Evolutionary conservation across 2,888 invertebrate species (phyloP), one percentile per base, ranked within the genome.

Genomic region (Neocrepidodera transversa): DNA sequence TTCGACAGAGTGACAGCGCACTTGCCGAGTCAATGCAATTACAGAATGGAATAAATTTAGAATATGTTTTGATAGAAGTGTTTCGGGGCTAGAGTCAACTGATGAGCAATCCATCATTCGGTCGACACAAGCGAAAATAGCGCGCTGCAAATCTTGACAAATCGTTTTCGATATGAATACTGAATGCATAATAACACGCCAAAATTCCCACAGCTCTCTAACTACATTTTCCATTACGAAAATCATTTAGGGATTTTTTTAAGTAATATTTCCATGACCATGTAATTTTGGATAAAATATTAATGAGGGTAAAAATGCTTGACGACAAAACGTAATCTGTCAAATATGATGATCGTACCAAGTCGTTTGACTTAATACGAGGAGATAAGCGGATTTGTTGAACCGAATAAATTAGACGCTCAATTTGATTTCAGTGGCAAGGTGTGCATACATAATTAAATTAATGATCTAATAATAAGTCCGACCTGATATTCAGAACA

Each of bases 61-160:
- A 72, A 74, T 73, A 72, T 72, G 70, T 75, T 78, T 75, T 78
- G 78, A 77, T 76, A 72, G 74, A 77, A 74, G 70, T 72, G 71
- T 72, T 74, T 68, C 68, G 68, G 76, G 76, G 76, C 70, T 74
- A 73, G 71, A 75, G 75, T 75, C 72, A 73, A 72, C 74, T 70
- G 67, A 68, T 69, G 65, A 68, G 71, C 74, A 72, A 79, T 78
- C 78, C 75, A 79, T 79, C 79, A 78, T 76, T 67, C 69, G 66
- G 66, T 67, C 69, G 70, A 71, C 67, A 73, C 71, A 67, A 54
- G 65, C 63, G 70, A 70, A 70, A 72, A 70, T 72, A 74, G 71
- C 73, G 74, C 60, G 72, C 71, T 75, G 74, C 74, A 79, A 77
- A 79, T 79, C 79, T 76, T 78, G 78, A 79, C 79, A 78, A 79